Base-by-base conservation (phyloP, 2,113 vertebrate genomes). In the Dipodomys merriami region DNA sequence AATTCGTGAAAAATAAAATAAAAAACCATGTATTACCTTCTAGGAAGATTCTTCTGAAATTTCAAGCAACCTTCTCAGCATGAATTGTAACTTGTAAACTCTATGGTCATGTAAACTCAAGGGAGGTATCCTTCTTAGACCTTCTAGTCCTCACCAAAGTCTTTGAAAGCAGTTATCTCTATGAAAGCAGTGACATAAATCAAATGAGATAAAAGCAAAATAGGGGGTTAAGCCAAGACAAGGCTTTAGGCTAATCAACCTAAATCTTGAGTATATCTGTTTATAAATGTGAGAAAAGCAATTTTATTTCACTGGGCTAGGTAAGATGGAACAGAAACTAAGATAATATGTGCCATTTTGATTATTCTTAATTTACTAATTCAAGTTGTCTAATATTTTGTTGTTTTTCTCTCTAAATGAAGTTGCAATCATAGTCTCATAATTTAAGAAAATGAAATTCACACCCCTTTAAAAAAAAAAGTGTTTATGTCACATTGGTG, bases 21-120 rank as follows among this genome's bases (percentile, higher is more conserved):
- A 5, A 67, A 94, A 57, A 74, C 78, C 6, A 5, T 92, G 77
- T 90, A 90, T 86, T 94, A 64, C 80, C 86, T 91, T 67, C 64
- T 93, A 90, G 39, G 62, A 96, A 93, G 88, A 92, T 62, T 93
- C 65, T 83, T 35, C 76, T 83, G 72, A 88, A 88, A 96, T 90
- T 89, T 91, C 18, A 86, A 83, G 57, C 72, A 86, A 81, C 23
- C 30, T 93, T 92, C 74, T 74, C 22, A 95, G 25, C 30, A 82
- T 27, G 39, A 80, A 13, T 46, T 79, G 10, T 90, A 88, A 64
- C 22, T 83, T 78, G 19, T 86, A 76, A 86, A 88, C 53, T 80
- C 49, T 83, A 11, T 11, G 16, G 46, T 74, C 86, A 29, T 81
- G n/a, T n/a, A n/a, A n/a, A n/a, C 2, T 69, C 44, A 88, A 77